phyloP scores from a whole-genome alignment of 1,140 invertebrate genomes.

The Zaprionus camerounensis region DNA sequence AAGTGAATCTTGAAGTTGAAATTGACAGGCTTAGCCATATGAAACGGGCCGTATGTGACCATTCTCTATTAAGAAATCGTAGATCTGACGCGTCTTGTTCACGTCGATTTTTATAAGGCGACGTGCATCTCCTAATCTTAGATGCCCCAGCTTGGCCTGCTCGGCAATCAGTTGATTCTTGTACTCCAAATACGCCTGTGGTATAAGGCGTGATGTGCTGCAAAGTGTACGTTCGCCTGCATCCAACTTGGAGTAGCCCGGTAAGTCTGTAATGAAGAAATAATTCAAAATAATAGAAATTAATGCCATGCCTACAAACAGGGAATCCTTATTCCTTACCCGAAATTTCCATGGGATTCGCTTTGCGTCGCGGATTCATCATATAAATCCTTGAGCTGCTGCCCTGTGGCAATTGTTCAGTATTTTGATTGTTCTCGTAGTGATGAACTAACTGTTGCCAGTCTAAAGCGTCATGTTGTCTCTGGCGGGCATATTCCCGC shows the following conservation, averaged over 20 bases:
- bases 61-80: conserved; percentile 91
- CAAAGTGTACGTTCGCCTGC: conserved; percentile 91
- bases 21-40: conserved; percentile 45
- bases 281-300: neutral
- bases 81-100: conserved; percentile 96
- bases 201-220: conserved; percentile 89
- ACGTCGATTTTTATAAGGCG: conserved; percentile 95
- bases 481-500: conserved; percentile 85
- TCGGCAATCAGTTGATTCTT: conserved; percentile 90
- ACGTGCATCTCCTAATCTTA: conserved; percentile 92
- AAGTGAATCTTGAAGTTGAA: conserved; percentile 57
- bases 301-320: too few relatives aligned
- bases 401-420: conserved; percentile 39
- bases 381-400: conserved; percentile 71
- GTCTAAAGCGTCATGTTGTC: conserved; percentile 80
- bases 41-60: conserved; percentile 88
- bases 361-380: conserved; percentile 64
- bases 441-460: conserved; percentile 81
- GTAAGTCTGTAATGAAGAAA: conserved; percentile 87
- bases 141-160: conserved; percentile 89
- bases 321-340: conserved; percentile 41
- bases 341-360: conserved; percentile 87
- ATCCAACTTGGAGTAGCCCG: conserved; percentile 91
- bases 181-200: conserved; percentile 91
- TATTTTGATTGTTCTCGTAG: conserved; percentile 51